Conservation (phyloP, 1,140 invertebrate species). For the Phthorimaea operculella region DNA sequence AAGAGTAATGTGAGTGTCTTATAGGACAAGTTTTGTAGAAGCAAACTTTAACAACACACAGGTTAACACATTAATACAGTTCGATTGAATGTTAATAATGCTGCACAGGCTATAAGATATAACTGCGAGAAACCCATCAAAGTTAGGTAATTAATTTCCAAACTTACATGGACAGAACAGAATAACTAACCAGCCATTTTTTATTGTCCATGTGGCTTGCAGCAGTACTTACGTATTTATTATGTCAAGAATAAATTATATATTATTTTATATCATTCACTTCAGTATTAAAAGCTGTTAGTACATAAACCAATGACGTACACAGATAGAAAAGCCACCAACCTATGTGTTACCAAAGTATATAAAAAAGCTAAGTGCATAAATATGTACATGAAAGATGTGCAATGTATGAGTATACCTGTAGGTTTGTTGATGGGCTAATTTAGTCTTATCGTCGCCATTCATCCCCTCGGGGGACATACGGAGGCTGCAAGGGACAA, state of each 20-base stretch:
- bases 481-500: constrained; percentile 66
- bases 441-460: constrained; percentile 76
- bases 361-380: constrained; percentile 23
- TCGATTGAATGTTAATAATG: too few species aligned
- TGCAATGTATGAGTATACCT: constrained; percentile 70
- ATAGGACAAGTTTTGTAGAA: not conserved
- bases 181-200: too few species aligned
- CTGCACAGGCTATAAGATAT: too few species aligned
- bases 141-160: too few species aligned
- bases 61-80: not conserved
- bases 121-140: too few species aligned
- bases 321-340: not conserved
- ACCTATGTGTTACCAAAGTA: not conserved
- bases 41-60: constrained; percentile 1
- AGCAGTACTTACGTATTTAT: too few species aligned
- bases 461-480: constrained; percentile 66
- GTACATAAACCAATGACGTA: too few species aligned
- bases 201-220: too few species aligned
- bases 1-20: not conserved
- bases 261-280: too few species aligned
- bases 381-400: constrained; percentile 33
- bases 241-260: too few species aligned
- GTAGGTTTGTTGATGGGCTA: constrained; percentile 85
- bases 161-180: too few species aligned
- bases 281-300: too few species aligned